phyloP scores from a whole-genome alignment of 2,113 vertebrate species.

The Nannospalax galili region DNA sequence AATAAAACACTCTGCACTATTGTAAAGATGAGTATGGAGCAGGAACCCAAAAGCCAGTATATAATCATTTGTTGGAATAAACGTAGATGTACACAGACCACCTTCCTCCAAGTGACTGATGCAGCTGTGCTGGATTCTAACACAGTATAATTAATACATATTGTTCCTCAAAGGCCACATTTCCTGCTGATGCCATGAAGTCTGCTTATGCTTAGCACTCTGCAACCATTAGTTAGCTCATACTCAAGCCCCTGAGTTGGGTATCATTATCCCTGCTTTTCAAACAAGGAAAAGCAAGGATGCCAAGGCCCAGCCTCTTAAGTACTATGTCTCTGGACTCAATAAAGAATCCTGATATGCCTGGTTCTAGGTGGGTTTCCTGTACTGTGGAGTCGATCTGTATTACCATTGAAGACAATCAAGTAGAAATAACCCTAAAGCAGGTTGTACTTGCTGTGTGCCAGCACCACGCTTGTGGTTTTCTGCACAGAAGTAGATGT shows the following conservation, averaged over 20 bases:
- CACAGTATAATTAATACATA: slow-evolving; percentile 47
- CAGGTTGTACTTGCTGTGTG: background rate
- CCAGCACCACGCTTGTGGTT: background rate
- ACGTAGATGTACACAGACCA: background rate
- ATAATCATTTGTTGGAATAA: slow-evolving; percentile 23
- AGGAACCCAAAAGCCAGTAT: background rate
- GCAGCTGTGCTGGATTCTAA: background rate
- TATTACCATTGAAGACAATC: background rate
- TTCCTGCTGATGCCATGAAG: background rate
- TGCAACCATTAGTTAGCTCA: slow-evolving; percentile 67
- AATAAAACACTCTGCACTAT: background rate
- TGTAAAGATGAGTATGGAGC: background rate
- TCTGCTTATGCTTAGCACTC: slow-evolving; percentile 11
- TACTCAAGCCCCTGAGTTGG: slow-evolving; percentile 25
- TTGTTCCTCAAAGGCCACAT: slow-evolving; percentile 6
- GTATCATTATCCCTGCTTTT: slow-evolving; percentile 74
- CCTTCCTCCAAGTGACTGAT: slow-evolving; percentile 26
- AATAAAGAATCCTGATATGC: slow-evolving; percentile 39
- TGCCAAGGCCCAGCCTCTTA: slow-evolving; percentile 30
- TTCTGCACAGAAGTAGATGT: background rate
- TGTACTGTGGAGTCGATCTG: background rate
- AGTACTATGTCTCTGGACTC: background rate
- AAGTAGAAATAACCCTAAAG: slow-evolving; percentile 6
- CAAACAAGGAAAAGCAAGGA: slow-evolving; percentile 70
- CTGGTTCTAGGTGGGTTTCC: slow-evolving; percentile 14